Conservation (phyloP, 2,113 vertebrate genomes). For the Hyperoodon ampullatus region DNA sequence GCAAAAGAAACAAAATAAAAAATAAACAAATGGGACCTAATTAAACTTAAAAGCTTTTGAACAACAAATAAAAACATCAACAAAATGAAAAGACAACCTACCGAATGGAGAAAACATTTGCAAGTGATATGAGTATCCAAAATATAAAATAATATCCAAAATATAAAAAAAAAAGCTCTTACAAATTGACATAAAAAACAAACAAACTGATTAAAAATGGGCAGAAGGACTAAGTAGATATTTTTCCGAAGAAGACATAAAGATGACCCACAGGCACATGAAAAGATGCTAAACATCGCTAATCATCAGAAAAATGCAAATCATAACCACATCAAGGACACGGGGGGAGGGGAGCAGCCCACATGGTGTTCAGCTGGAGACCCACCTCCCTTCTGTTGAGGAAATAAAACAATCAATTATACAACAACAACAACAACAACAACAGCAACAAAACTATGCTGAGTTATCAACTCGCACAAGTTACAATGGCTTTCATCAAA, state of each 20-base stretch:
- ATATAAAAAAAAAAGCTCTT: background rate
- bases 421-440: background rate
- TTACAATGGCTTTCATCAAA: background rate
- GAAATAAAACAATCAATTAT: slow-evolving; percentile 63
- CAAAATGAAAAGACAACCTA: background rate
- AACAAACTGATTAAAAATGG: background rate
- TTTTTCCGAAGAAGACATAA: background rate
- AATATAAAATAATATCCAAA: background rate
- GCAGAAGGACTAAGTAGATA: background rate
- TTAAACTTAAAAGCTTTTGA: background rate
- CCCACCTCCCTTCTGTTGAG: background rate
- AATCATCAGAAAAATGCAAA: background rate
- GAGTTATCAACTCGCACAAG: background rate
- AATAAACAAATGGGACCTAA: background rate
- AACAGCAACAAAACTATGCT: background rate
- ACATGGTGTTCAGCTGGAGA: background rate
- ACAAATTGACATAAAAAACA: no score
- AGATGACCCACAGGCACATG: background rate
- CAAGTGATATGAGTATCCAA: background rate
- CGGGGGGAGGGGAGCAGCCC: background rate
- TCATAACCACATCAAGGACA: background rate
- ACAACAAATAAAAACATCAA: background rate
- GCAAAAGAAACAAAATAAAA: background rate
- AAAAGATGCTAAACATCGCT: background rate
- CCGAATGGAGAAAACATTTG: background rate